Evolutionary conservation across 1,140 invertebrate genomes (phyloP).

Genomic region (Leptonema lineaticorne): DNA sequence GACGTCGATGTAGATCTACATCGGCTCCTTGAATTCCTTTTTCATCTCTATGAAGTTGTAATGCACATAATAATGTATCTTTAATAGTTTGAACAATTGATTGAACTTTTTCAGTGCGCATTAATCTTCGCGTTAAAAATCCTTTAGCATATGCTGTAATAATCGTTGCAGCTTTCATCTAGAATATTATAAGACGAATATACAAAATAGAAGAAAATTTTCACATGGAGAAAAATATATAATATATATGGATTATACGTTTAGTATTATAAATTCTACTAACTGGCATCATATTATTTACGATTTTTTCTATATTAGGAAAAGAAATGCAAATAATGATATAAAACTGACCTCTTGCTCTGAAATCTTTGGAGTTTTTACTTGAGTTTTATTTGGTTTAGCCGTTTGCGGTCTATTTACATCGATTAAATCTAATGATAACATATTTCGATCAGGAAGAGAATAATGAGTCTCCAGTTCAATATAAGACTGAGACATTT

Average conservation of each 20-base stretch:
- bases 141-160: constrained; percentile 78
- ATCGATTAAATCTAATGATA: constrained; percentile 38
- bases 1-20: constrained; percentile 62
- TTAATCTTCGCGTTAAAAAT: constrained; percentile 74
- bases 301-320: too few species aligned
- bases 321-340: too few species aligned
- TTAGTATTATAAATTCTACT: too few species aligned
- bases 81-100: constrained; percentile 77
- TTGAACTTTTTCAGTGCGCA: constrained; percentile 78
- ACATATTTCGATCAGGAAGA: constrained; percentile 30
- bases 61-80: constrained; percentile 72
- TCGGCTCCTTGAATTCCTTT: constrained; percentile 61
- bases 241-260: too few species aligned
- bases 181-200: too few species aligned
- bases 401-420: constrained; percentile 29
- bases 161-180: constrained; percentile 63
- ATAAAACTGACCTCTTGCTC: constrained; percentile 28
- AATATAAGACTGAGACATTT: constrained; percentile 19
- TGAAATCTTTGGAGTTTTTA: constrained; percentile 19
- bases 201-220: too few species aligned
- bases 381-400: constrained; percentile 5
- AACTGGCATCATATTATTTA: too few species aligned
- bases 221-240: too few species aligned
- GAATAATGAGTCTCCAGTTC: constrained; percentile 14
- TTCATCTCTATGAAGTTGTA: constrained; percentile 70